Conservation (phyloP, 2,113 vertebrate genomes). For the Bagarius yarrelli region DNA sequence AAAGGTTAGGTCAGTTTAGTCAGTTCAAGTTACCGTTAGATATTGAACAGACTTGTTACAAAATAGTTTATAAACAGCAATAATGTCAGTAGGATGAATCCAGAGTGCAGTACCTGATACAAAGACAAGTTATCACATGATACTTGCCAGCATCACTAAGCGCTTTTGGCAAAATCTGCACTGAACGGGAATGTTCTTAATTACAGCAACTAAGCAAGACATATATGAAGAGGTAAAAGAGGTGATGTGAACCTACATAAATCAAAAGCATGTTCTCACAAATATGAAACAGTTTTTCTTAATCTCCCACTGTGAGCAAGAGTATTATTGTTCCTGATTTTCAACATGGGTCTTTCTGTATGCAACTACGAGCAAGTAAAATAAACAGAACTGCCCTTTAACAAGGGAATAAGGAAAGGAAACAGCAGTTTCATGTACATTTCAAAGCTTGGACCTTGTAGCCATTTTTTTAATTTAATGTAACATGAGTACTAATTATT, state of each 20-base stretch:
- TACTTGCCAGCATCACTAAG: background rate
- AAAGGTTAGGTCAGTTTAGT: slow-evolving; percentile 47
- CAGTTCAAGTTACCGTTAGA: slow-evolving; percentile 34
- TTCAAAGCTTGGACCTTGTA: slow-evolving; percentile 8
- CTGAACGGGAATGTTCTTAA: background rate
- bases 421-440: background rate
- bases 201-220: slow-evolving; percentile 14
- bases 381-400: background rate
- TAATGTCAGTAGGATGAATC: background rate
- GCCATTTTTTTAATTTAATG: slow-evolving; percentile 6
- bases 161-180: background rate
- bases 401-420: background rate
- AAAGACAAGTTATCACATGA: slow-evolving; percentile 1
- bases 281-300: background rate
- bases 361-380: background rate
- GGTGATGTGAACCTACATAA: background rate
- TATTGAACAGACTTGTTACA: background rate
- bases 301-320: background rate
- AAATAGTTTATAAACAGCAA: background rate
- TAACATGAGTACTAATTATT: background rate
- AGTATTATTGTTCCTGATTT: background rate
- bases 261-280: background rate
- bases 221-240: background rate
- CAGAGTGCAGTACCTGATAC: background rate
- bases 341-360: background rate